These are phyloP conservation scores for Cuculus canorus DNA, from an alignment of 2,797 vertebrate genomes.

Conservation along the genomic window DNA sequence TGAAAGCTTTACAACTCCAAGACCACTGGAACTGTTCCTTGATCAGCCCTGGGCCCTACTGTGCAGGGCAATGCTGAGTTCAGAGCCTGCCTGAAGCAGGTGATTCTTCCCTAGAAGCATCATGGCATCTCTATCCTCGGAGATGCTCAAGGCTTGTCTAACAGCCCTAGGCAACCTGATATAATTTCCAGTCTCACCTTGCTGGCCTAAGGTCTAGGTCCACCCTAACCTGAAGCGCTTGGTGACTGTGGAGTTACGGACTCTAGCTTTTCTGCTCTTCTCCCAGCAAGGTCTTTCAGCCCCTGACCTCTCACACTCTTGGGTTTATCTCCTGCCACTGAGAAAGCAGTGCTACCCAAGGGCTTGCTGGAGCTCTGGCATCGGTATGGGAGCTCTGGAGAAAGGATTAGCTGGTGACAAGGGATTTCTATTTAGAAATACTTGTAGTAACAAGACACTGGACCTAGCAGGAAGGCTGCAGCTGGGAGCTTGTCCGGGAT, in stretches of 20 bases:
- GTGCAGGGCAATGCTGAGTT: neutral
- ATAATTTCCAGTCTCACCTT: neutral
- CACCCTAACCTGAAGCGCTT: neutral
- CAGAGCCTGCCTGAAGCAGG: neutral
- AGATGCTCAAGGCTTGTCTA: neutral
- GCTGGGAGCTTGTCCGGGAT: neutral
- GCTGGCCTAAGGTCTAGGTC: neutral
- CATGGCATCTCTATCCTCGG: neutral
- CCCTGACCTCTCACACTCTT: neutral
- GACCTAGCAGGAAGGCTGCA: neutral
- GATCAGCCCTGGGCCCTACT: neutral
- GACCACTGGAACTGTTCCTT: neutral
- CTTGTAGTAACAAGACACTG: neutral
- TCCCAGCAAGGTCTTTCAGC: neutral
- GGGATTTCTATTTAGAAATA: neutral
- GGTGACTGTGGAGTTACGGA: neutral
- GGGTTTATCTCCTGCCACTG: neutral
- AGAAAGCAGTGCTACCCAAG: neutral
- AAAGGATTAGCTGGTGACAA: neutral
- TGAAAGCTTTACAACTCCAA: neutral
- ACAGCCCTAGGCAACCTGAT: neutral
- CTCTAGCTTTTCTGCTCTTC: neutral
- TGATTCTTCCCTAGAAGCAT: neutral
- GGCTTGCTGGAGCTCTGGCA: neutral
- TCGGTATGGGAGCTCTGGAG: neutral